Conservation (phyloP, 2,113 vertebrate genomes). For the Morone chrysops region DNA sequence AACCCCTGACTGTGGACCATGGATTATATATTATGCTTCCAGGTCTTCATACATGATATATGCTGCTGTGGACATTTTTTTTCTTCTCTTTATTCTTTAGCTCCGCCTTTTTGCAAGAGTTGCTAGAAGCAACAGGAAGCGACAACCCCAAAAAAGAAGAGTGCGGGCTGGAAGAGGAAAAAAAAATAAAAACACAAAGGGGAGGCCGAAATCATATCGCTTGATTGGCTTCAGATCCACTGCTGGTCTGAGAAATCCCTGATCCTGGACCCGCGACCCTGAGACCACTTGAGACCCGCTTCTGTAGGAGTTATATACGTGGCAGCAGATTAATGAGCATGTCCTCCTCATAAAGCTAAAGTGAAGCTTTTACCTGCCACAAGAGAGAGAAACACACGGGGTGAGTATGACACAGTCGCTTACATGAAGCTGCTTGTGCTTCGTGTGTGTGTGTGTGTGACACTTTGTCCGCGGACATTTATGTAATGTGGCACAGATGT, state of each 20-base stretch:
- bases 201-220: slow-evolving; percentile 52
- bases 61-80: neutral
- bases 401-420: slow-evolving; percentile 59
- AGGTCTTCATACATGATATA: neutral
- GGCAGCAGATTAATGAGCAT: slow-evolving; percentile 71
- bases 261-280: neutral
- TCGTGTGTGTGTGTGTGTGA: neutral
- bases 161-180: slow-evolving; percentile 56
- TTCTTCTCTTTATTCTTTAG: neutral
- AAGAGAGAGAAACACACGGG: slow-evolving; percentile 58
- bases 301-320: slow-evolving; percentile 57
- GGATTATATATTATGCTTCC: neutral
- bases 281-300: slow-evolving; percentile 21
- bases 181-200: slow-evolving; percentile 24
- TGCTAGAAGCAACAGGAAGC: slow-evolving; percentile 80
- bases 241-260: neutral
- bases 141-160: slow-evolving; percentile 66
- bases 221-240: slow-evolving; percentile 27
- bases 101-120: slow-evolving; percentile 66
- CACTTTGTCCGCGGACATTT: slow-evolving; percentile 15
- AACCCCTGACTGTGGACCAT: no score
- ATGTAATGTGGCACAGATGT: slow-evolving; percentile 42
- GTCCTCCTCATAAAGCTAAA: slow-evolving; percentile 58
- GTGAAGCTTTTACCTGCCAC: slow-evolving; percentile 53
- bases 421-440: neutral